A percentile compares a stretch with the other conserved stretches of the same genome.
Conservation (phyloP, 2,888 invertebrate genomes). For the Blomia tropicalis region DNA sequence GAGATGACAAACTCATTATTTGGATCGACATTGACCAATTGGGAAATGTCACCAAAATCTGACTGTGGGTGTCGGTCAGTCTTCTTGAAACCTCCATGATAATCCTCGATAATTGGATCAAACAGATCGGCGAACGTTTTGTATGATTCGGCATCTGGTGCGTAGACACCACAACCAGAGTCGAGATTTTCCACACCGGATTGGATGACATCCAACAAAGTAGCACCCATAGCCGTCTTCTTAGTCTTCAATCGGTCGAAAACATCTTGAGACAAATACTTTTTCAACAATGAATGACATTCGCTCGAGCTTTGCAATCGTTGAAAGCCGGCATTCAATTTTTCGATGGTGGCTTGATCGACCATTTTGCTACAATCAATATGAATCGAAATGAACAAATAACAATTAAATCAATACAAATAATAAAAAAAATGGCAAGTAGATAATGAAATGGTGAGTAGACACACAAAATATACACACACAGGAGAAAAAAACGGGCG, state of each 20-base stretch:
- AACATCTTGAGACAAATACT: conserved; percentile 74
- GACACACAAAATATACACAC: no score
- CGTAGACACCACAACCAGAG: conserved; percentile 91
- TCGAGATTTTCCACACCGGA: conserved; percentile 91
- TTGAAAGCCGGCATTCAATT: conserved; percentile 75
- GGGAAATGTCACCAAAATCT: conserved; percentile 81
- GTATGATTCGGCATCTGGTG: conserved; percentile 90
- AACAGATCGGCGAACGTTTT: conserved; percentile 77
- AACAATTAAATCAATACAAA: background rate
- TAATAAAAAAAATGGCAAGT: background rate
- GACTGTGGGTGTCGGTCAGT: conserved; percentile 81
- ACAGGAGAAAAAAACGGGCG: no score
- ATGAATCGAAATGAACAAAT: background rate
- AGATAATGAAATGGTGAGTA: no score
- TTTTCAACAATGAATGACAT: conserved; percentile 90
- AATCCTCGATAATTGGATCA: conserved; percentile 94
- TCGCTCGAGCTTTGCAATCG: conserved; percentile 63
- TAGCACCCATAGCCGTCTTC: conserved; percentile 83
- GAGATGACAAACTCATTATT: conserved; percentile 63
- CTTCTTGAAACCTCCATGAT: conserved; percentile 86
- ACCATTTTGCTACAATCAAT: conserved; percentile 47
- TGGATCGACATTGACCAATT: conserved; percentile 81
- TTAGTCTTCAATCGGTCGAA: conserved; percentile 79
- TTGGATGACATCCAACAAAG: conserved; percentile 80
- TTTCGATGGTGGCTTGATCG: conserved; percentile 74